Evolutionary conservation across 1,140 invertebrate species (phyloP).

Genomic region (Rhopalosiphum padi): DNA sequence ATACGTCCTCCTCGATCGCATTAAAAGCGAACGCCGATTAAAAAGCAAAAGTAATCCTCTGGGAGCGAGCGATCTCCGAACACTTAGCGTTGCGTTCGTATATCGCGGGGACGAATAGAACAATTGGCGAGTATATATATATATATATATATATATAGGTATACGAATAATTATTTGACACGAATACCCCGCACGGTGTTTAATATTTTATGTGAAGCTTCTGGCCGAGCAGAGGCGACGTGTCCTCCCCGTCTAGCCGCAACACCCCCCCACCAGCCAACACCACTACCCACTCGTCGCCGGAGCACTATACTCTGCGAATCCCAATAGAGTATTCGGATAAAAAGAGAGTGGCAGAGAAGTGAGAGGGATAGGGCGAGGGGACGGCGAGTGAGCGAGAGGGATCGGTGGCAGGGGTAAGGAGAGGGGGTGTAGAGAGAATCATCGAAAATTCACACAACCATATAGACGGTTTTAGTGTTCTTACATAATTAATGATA

Average conservation of each 20-base stretch:
- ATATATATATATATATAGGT: too few species aligned
- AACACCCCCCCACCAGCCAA: too few species aligned
- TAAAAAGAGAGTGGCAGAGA: not conserved
- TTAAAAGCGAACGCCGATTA: not conserved
- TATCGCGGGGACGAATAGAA: not conserved
- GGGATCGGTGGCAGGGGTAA: not conserved
- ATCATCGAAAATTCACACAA: conserved; percentile 53
- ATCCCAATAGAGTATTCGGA: not conserved
- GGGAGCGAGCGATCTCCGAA: not conserved
- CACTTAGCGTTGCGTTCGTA: not conserved
- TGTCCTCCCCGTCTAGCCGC: not conserved
- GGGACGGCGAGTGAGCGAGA: not conserved
- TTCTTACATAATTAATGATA: conserved; percentile 50
- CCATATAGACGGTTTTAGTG: conserved; percentile 48
- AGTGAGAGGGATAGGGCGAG: not conserved
- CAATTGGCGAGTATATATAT: not conserved
- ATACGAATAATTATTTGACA: conserved; percentile 43
- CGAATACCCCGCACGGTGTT: not conserved
- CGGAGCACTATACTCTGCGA: not conserved
- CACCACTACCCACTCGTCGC: too few species aligned
- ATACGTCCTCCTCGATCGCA: not conserved
- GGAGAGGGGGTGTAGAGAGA: not conserved
- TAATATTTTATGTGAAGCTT: conserved; percentile 36
- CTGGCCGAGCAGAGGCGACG: not conserved
- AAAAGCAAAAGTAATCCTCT: not conserved